Evolutionary conservation across 2,797 vertebrate genomes (phyloP).

Genomic region (Macrochelys suwanniensis): DNA sequence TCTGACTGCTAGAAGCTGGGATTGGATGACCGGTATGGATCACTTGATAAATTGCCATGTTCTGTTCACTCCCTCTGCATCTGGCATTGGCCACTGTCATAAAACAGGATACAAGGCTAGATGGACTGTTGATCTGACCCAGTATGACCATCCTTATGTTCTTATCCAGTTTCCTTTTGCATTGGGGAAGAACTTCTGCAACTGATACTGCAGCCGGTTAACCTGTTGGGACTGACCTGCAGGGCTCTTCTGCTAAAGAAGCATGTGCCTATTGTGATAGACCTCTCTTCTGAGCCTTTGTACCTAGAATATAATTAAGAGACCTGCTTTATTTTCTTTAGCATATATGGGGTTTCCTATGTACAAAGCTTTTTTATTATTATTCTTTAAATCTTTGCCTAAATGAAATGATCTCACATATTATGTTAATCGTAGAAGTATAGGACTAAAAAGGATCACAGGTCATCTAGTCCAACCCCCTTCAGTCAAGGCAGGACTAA

Average conservation of each 20-base stretch:
- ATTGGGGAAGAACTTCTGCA: no score
- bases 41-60: not conserved
- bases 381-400: not conserved
- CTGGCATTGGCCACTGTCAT: not conserved
- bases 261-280: not conserved
- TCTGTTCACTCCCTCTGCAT: not conserved
- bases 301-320: not conserved
- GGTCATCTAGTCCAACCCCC: no score
- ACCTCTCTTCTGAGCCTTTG: not conserved
- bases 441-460: not conserved
- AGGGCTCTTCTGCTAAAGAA: not conserved
- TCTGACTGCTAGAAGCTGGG: not conserved
- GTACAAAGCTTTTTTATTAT: not conserved
- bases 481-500: no score
- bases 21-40: not conserved
- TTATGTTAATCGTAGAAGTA: not conserved
- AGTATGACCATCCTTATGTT: not conserved
- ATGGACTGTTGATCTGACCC: not conserved
- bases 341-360: not conserved
- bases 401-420: not conserved
- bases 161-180: no score
- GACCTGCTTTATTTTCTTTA: not conserved
- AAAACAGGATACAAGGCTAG: not conserved
- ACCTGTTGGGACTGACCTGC: not conserved
- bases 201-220: not conserved